phyloP scores from a whole-genome alignment of 2,888 invertebrate genomes.

The Boloria euphrosyne region DNA sequence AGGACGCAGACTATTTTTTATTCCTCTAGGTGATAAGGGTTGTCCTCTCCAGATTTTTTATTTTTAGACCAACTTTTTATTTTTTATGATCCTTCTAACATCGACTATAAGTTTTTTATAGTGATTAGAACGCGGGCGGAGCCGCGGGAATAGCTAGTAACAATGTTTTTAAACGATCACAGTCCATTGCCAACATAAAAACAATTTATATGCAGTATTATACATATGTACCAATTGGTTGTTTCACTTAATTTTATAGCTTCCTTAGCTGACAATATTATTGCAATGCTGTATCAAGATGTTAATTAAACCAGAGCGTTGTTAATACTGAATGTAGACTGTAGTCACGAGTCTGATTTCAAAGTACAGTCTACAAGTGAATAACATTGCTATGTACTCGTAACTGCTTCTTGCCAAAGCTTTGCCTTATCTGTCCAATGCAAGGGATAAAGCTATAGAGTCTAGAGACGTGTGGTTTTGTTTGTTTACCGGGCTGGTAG shows the following conservation, averaged over 20 bases:
- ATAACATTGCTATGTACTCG: neutral
- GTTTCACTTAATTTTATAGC: constrained; percentile 42
- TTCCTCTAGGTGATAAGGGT: no score
- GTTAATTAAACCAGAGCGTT: constrained; percentile 32
- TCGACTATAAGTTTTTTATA: no score
- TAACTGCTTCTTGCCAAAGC: neutral
- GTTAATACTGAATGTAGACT: constrained; percentile 21
- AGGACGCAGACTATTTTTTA: no score
- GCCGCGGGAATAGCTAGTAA: no score
- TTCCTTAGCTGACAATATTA: constrained; percentile 39
- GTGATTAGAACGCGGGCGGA: no score
- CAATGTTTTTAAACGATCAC: no score
- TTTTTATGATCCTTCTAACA: no score
- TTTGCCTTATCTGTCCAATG: neutral
- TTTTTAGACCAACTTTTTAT: no score
- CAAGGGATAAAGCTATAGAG: no score
- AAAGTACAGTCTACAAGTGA: neutral
- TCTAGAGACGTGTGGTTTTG: no score
- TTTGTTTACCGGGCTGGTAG: no score
- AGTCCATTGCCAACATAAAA: neutral
- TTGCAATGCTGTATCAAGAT: constrained; percentile 30
- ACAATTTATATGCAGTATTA: constrained; percentile 28
- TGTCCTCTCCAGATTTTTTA: no score
- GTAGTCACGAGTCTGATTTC: constrained; percentile 16
- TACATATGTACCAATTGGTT: constrained; percentile 31